A percentile compares a stretch with the other conserved stretches of the same genome.
phyloP scores from a whole-genome alignment of 1,140 invertebrate species.

The Drosophila setifemur region DNA sequence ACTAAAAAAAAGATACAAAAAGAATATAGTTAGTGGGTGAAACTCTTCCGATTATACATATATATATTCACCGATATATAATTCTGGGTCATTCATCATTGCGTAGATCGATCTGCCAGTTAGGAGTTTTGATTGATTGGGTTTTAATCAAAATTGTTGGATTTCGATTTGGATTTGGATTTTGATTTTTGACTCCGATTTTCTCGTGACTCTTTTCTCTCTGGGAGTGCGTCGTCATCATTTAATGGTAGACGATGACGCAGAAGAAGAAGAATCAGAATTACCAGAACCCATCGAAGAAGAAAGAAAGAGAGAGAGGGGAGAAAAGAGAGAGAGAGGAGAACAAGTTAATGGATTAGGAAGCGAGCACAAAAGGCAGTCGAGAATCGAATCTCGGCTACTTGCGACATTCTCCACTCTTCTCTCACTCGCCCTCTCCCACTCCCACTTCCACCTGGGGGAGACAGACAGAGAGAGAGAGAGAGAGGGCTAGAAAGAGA shows the following conservation, averaged over 20 bases:
- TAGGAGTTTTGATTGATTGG: slow-evolving; percentile 33
- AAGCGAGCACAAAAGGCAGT: slow-evolving; percentile 41
- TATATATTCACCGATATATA: neutral
- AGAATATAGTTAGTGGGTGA: neutral
- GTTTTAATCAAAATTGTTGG: slow-evolving; percentile 38
- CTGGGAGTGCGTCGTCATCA: slow-evolving; percentile 45
- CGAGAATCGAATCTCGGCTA: slow-evolving; percentile 19
- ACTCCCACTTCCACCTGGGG: neutral
- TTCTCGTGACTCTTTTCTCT: neutral
- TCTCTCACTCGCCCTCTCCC: neutral
- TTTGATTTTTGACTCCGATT: slow-evolving; percentile 3
- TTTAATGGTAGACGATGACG: slow-evolving; percentile 5
- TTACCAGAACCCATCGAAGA: too few relatives aligned
- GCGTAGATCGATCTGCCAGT: slow-evolving; percentile 16
- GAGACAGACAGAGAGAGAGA: neutral
- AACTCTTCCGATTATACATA: neutral
- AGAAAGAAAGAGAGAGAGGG: neutral
- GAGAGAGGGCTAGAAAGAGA: neutral
- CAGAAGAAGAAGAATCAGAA: neutral
- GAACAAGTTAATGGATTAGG: slow-evolving; percentile 55
- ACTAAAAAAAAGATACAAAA: neutral
- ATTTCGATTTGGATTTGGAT: slow-evolving; percentile 15
- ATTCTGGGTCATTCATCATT: slow-evolving; percentile 20
- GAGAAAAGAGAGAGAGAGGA: neutral
- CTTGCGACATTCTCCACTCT: slow-evolving; percentile 8